These are phyloP conservation scores for Pheosia gnoma DNA, from an alignment of 2,888 invertebrate species.

Conservation along the genomic window DNA sequence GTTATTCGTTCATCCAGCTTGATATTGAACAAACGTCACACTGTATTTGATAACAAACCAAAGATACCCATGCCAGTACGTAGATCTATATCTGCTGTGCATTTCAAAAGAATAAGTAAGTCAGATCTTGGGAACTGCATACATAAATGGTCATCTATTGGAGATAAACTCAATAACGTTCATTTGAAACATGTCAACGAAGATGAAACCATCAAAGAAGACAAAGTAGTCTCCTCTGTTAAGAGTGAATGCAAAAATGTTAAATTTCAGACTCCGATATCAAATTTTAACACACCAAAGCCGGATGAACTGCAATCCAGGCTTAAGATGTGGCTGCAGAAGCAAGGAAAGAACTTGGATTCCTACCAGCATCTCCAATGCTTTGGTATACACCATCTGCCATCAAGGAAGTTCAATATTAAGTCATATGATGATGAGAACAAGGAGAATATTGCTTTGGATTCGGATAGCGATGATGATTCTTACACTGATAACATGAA, in stretches of 20 bases:
- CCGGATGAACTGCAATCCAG: constrained; percentile 69
- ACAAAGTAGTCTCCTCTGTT: constrained; percentile 63
- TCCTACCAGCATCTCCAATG: constrained; percentile 82
- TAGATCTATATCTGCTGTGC: constrained; percentile 77
- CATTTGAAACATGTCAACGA: constrained; percentile 61
- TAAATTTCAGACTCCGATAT: constrained; percentile 66
- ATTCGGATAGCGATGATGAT: constrained; percentile 69
- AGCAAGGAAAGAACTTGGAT: constrained; percentile 75
- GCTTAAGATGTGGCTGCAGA: constrained; percentile 80
- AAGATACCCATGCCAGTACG: constrained; percentile 47
- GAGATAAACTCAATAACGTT: constrained; percentile 63
- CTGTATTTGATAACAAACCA: constrained; percentile 48
- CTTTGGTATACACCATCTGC: constrained; percentile 71
- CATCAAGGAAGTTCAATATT: constrained; percentile 25
- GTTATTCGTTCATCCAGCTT: constrained; percentile 51
- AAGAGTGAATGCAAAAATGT: constrained; percentile 76
- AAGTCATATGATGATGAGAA: constrained; percentile 70
- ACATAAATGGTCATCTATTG: constrained; percentile 73
- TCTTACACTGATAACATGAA: constrained; percentile 68
- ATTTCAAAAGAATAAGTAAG: constrained; percentile 69
- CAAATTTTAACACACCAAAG: constrained; percentile 65
- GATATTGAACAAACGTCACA: constrained; percentile 57
- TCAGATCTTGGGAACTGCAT: constrained; percentile 65
- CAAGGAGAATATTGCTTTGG: constrained; percentile 78
- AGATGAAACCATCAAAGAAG: constrained; percentile 54